Evolutionary conservation across 2,797 vertebrate genomes (phyloP).

Genomic region (Alfaro cultratus): DNA sequence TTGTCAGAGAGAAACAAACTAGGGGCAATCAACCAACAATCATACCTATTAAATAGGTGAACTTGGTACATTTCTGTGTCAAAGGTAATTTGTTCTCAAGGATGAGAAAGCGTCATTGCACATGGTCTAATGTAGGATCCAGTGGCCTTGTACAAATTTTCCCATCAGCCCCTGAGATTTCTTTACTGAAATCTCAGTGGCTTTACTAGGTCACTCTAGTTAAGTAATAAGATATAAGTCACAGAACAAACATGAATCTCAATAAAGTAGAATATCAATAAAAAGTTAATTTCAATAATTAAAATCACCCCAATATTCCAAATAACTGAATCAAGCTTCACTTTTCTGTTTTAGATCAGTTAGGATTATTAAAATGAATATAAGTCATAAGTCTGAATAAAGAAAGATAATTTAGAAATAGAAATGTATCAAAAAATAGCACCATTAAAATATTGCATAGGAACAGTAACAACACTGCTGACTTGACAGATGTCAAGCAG

Average conservation of each 20-base stretch:
- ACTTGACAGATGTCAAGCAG: neutral
- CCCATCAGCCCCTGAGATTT: constrained; percentile 32
- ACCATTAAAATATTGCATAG: neutral
- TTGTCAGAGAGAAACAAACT: constrained; percentile 73
- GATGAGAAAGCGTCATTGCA: constrained; percentile 10
- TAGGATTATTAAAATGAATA: neutral
- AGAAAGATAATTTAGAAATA: neutral
- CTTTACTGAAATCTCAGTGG: too few relatives aligned
- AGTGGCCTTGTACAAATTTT: constrained; percentile 15
- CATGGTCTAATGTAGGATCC: constrained; percentile 5
- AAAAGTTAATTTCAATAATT: neutral
- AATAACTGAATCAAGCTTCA: neutral
- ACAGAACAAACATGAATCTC: neutral
- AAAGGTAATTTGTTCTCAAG: constrained; percentile 42
- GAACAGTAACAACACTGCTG: neutral
- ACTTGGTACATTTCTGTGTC: constrained; percentile 41
- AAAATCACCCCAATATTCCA: neutral
- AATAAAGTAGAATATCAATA: neutral
- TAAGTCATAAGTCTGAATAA: neutral
- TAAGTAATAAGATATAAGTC: neutral
- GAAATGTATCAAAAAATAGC: neutral
- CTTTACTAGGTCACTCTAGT: neutral
- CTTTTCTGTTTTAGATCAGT: neutral
- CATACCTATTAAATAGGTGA: constrained; percentile 36
- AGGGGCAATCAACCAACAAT: constrained; percentile 49